Percentiles rank a stretch among this genome's conserved stretches.
Conservation (phyloP, 2,113 vertebrate genomes). For the Crypturellus undulatus region DNA sequence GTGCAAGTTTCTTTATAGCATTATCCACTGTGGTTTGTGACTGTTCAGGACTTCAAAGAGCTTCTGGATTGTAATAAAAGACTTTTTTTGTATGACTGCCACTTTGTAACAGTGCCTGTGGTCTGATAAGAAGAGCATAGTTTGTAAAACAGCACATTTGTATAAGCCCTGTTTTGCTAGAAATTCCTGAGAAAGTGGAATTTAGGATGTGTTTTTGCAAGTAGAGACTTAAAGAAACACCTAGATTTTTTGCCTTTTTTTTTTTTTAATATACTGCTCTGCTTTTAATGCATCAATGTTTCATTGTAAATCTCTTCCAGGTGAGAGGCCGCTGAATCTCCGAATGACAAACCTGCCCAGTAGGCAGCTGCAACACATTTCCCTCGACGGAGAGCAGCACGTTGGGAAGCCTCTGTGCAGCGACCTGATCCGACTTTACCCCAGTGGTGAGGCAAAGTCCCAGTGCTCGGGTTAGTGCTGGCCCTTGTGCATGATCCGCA, state of each 20-base stretch:
- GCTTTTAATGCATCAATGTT: background rate
- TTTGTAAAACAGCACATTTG: background rate
- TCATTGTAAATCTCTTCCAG: constrained; percentile 66
- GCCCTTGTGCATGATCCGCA: background rate
- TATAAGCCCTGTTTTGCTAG: background rate
- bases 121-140: background rate
- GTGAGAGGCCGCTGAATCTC: constrained; percentile 90
- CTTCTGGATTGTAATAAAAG: background rate
- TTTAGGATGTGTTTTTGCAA: background rate
- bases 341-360: constrained; percentile 82
- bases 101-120: background rate
- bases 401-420: constrained; percentile 87
- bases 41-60: background rate
- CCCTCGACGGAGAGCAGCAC: constrained; percentile 78
- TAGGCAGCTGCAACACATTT: constrained; percentile 81
- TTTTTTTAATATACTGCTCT: background rate
- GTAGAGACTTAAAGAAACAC: too few relatives aligned
- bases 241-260: background rate
- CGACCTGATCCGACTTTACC: constrained; percentile 88
- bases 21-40: background rate
- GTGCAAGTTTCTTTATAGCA: background rate
- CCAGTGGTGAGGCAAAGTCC: constrained; percentile 83
- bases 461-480: constrained; percentile 78
- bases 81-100: rapidly evolving
- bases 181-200: background rate